Evolutionary conservation across 2,888 invertebrate genomes (phyloP), one percentile per base, ranked within the genome.

Genomic region (Buathra laborator): DNA sequence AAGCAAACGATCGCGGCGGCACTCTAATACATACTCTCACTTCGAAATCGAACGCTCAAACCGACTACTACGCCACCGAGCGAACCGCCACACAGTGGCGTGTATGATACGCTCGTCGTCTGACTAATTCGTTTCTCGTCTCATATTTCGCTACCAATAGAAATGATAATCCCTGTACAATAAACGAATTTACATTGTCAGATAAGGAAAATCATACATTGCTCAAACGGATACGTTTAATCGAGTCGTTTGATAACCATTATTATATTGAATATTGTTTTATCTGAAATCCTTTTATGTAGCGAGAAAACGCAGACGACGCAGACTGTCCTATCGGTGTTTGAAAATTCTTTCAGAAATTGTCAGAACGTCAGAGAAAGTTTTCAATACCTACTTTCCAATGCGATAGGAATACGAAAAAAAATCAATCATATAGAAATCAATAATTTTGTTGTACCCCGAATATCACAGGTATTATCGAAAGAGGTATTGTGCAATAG

Each of bases 41-140:
- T 56, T 56, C 48, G 62, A 67, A 66, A 80, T 80, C 66, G 80
- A 72, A 56, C 51, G 37, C 24, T 44, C 53, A 29, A 5, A n/a
- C 37, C 24, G 44, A 19, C 43, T n/a, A 19, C 19, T 7, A 70
- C 3, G 44, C 44, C 14, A 44, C n/a, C n/a, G 59, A 56, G 12
- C 37, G 10, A 24, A 56, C 37, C 6, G 37, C 7, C 19, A 12
- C 24, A 59, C 16, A 59, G 59, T 1, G 48, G 37, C 32, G 29
- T 62, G n/a, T 43, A 7, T 59, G n/a, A 37, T 59, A 64, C 64
- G 56, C 77, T 53, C 71, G 67, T 67, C 37, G 71, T 29, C n/a
- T 77, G 44, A 67, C 72, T 78, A 74, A 78, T 78, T 78, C 72
- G 72, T 44, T 78, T 83, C 83, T 64, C 51, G 56, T 77, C 44